A percentile compares a stretch with the other conserved stretches of the same genome.
These are phyloP conservation scores for Rhynchopsitta pachyrhyncha DNA, from an alignment of 2,113 vertebrate species.

Conservation along the genomic window DNA sequence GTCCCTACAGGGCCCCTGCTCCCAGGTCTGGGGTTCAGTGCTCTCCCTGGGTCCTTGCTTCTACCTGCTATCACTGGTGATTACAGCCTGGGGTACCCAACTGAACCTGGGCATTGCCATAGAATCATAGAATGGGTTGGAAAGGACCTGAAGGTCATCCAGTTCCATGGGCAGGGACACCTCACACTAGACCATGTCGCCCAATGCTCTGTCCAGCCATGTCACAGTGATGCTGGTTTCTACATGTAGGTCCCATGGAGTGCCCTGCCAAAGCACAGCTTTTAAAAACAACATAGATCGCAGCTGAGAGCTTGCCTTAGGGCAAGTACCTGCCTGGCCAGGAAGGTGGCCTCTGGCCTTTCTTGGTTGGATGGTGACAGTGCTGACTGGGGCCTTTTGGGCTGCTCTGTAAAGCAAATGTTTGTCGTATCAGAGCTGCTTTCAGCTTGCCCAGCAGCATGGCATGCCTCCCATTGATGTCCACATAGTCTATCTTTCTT, in stretches of 20 bases:
- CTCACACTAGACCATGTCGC: background rate
- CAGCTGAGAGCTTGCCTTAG: background rate
- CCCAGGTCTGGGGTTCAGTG: background rate
- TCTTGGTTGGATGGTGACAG: accelerated
- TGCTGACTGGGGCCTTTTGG: background rate
- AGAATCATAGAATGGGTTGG: background rate
- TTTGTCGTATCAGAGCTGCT: background rate
- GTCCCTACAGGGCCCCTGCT: background rate
- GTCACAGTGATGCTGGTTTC: background rate
- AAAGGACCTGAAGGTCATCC: background rate
- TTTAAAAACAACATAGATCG: background rate
- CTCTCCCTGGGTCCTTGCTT: background rate
- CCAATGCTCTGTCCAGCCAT: background rate
- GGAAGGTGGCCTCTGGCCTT: background rate
- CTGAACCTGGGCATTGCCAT: background rate
- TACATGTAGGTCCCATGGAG: accelerated
- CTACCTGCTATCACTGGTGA: accelerated
- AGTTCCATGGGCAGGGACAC: background rate
- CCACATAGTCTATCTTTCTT: background rate
- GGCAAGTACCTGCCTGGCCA: background rate
- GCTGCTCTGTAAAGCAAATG: background rate
- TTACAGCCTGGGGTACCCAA: background rate
- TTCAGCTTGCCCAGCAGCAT: background rate
- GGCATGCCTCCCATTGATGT: background rate
- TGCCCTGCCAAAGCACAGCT: background rate